A percentile compares a stretch with the other conserved stretches of the same genome.
Evolutionary conservation across 2,797 vertebrate species (phyloP).

Genomic region (Cetoscarus ocellatus): DNA sequence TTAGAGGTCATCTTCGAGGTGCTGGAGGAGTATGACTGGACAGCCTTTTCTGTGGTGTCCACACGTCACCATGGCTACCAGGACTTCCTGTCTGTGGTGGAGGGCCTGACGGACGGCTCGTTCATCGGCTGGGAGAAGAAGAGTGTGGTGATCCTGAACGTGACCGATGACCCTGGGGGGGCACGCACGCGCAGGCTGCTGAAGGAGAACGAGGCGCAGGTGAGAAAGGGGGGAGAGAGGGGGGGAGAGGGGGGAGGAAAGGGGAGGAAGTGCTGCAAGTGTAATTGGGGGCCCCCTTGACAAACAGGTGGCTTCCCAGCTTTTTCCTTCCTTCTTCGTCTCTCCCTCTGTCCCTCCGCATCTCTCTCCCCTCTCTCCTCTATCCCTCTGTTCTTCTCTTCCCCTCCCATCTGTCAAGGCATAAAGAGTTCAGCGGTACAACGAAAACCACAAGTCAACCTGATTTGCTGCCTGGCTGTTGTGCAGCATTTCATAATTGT

Average conservation of each 20-base stretch:
- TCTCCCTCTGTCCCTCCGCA: conserved; percentile 77
- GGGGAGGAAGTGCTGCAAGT: conserved; percentile 76
- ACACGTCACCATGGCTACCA: conserved; percentile 95
- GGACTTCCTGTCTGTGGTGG: conserved; percentile 93
- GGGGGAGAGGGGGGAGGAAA: conserved; percentile 70
- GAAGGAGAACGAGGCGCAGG: conserved; percentile 93
- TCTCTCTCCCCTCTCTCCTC: conserved; percentile 80
- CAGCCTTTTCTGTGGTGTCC: conserved; percentile 92
- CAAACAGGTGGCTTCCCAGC: conserved; percentile 74
- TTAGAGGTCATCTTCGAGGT: conserved; percentile 96
- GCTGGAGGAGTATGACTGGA: conserved; percentile 98
- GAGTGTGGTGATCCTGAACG: conserved; percentile 92
- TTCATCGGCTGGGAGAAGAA: conserved; percentile 98
- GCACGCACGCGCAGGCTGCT: conserved; percentile 89
- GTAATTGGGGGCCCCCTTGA: conserved; percentile 61
- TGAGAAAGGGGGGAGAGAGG: conserved; percentile 83
- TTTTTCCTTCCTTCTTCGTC: conserved; percentile 81
- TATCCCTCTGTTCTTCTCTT: conserved; percentile 78
- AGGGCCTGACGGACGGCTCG: conserved; percentile 94
- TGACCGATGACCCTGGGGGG: conserved; percentile 90
- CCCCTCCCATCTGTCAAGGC: conserved; percentile 56
- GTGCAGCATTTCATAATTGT: conserved; percentile 17
- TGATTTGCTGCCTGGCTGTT: conserved; percentile 36
- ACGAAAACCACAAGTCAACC: conserved; percentile 62
- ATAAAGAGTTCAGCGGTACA: conserved; percentile 50